Percentiles rank a stretch among this genome's conserved stretches.
These are phyloP conservation scores for Lasius platythorax DNA, from an alignment of 2,888 invertebrate species.

Conservation along the genomic window DNA sequence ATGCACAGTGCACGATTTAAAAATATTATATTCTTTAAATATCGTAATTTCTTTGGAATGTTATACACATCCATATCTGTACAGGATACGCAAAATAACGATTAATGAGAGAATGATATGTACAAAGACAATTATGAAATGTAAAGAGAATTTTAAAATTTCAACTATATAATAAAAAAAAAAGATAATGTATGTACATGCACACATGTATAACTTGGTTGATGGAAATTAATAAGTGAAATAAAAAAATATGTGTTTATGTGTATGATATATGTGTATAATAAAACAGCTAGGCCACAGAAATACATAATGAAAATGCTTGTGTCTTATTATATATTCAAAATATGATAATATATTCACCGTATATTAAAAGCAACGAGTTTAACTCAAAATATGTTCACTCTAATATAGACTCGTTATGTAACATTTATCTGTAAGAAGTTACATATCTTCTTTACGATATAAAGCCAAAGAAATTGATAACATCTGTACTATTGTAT, in stretches of 20 bases:
- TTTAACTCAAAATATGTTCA: constrained; percentile 15
- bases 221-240: neutral
- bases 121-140: constrained; percentile 6
- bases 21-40: constrained; percentile 27
- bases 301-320: constrained; percentile 31
- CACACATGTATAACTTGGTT: neutral
- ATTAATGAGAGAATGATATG: constrained; percentile 24
- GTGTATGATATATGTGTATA: neutral
- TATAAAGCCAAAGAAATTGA: constrained; percentile 41
- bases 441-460: constrained; percentile 12
- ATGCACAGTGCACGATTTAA: constrained; percentile 3
- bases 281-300: constrained; percentile 28
- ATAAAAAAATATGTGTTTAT: constrained; percentile 14
- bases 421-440: constrained; percentile 22
- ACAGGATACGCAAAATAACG: constrained; percentile 38
- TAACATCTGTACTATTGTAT: constrained; percentile 51
- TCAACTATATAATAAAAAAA: neutral
- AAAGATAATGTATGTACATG: neutral
- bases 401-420: constrained; percentile 4
- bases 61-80: constrained; percentile 21
- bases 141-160: constrained; percentile 1
- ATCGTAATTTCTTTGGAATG: constrained; percentile 57
- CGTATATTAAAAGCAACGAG: constrained; percentile 28
- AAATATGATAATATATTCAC: constrained; percentile 32
- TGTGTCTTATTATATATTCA: constrained; percentile 1